Evolutionary conservation across 2,888 invertebrate species (phyloP), one percentile per base, ranked within the genome.

Genomic region (Eupithecia abbreviata): DNA sequence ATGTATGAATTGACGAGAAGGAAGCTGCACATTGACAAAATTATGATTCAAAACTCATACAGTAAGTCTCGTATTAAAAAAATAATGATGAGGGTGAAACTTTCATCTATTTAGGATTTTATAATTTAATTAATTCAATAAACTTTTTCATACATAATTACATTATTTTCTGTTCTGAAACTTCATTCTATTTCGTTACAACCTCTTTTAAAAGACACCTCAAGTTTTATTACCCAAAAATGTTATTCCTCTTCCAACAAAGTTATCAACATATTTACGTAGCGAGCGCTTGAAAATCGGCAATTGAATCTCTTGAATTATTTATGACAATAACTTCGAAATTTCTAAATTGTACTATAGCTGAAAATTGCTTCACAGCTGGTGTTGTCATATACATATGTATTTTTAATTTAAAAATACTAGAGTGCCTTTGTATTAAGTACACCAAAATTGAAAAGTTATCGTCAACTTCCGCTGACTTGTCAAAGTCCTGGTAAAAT

Each of bases 301-400:
- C 78, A 78, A 76, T 78, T 74, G 73, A 76, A 76, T 76, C 70
- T 78, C 70, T 76, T 78, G 78, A 78, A 78, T 79, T 77, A 74
- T 78, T 77, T 79, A 80, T 80, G 74, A 71, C 75, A 79, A 80
- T 72, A 73, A 76, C 65, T 71, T 72, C n/a, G 42, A 76, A 76
- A 73, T 78, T 74, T 74, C 72, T 42, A 75, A 79, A 81, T 76
- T 72, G 68, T 42, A 72, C 70, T 65, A 67, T 79, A 71, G 71
- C 70, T 70, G 67, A 6, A 74, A 75, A 65, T 65, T 13, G 62
- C 55, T 77, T 42, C 45, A 71, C 58, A 77, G 62, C 58, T 13
- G 58, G 41, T 30, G 41, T 65, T 4, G 15, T 62, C 62, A 7
- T 42, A 42, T 7, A 42, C 7, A 15, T 12, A 30, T 30, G n/a